A percentile compares a stretch with the other conserved stretches of the same genome.
Conservation (phyloP, 2,113 vertebrate species). For the Cheirogaleus medius region DNA sequence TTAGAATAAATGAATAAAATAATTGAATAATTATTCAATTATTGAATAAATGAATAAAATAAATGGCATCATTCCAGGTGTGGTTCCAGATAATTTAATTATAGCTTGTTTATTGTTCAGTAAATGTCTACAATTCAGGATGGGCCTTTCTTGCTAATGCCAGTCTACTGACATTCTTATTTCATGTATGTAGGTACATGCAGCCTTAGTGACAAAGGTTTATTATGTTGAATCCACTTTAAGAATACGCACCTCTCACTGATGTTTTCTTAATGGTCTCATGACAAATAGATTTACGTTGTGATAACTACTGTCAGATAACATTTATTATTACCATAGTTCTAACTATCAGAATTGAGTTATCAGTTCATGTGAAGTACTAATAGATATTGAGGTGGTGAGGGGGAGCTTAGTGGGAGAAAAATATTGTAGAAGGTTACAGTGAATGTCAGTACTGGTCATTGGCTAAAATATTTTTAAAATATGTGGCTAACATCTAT, state of each 20-base stretch:
- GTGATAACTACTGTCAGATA: neutral
- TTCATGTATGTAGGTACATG: neutral
- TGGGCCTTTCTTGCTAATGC: neutral
- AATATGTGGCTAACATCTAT: neutral
- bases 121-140: neutral
- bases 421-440: neutral
- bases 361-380: neutral
- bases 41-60: no score
- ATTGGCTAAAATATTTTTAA: neutral
- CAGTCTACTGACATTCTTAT: neutral
- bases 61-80: no score
- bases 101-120: neutral
- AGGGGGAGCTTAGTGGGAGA: neutral
- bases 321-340: neutral
- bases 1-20: no score
- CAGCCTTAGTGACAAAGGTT: neutral
- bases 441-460: neutral
- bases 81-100: slow-evolving; percentile 18
- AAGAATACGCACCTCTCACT: neutral
- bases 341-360: neutral
- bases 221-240: neutral
- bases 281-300: neutral
- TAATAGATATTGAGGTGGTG: neutral
- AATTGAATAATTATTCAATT: no score
- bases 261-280: neutral